A percentile compares a stretch with the other conserved stretches of the same genome.
Conservation (phyloP, 2,113 vertebrate genomes). For the Antechinus flavipes region DNA sequence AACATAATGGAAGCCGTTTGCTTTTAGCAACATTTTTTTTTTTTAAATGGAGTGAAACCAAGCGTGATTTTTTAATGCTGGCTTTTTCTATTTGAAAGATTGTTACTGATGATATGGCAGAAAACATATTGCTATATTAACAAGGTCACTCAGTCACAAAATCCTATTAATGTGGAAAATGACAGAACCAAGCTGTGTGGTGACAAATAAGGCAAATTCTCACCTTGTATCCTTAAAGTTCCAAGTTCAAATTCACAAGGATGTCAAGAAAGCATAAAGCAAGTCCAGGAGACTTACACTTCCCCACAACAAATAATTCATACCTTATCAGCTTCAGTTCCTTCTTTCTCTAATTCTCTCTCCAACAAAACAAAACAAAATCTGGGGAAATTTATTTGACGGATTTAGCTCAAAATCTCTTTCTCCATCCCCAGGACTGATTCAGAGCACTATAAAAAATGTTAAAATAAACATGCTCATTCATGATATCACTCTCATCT, state of each 20-base stretch:
- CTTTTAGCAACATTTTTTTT: conserved; percentile 52
- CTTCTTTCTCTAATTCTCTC: conserved; percentile 38
- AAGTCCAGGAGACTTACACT: neutral
- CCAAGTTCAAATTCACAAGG: conserved; percentile 71
- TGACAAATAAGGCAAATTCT: conserved; percentile 77
- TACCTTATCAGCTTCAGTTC: conserved; percentile 8
- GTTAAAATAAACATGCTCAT: conserved; percentile 56
- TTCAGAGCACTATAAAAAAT: conserved; percentile 54
- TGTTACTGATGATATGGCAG: conserved; percentile 75
- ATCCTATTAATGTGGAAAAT: conserved; percentile 83
- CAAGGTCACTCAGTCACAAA: conserved; percentile 82
- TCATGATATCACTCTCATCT: neutral
- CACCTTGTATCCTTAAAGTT: conserved; percentile 61
- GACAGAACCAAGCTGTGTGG: conserved; percentile 71
- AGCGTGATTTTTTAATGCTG: conserved; percentile 40
- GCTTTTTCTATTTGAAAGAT: conserved; percentile 72
- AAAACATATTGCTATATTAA: conserved; percentile 83
- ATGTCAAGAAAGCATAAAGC: conserved; percentile 52
- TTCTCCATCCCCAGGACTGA: conserved; percentile 27
- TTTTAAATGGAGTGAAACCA: conserved; percentile 67
- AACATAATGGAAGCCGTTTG: conserved; percentile 72
- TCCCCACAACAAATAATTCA: conserved; percentile 37
- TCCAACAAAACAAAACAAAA: conserved; percentile 48
- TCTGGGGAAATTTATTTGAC: neutral
- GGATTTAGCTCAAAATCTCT: conserved; percentile 43